phyloP scores from a whole-genome alignment of 2,797 vertebrate genomes.

The Gobionotothen gibberifrons region DNA sequence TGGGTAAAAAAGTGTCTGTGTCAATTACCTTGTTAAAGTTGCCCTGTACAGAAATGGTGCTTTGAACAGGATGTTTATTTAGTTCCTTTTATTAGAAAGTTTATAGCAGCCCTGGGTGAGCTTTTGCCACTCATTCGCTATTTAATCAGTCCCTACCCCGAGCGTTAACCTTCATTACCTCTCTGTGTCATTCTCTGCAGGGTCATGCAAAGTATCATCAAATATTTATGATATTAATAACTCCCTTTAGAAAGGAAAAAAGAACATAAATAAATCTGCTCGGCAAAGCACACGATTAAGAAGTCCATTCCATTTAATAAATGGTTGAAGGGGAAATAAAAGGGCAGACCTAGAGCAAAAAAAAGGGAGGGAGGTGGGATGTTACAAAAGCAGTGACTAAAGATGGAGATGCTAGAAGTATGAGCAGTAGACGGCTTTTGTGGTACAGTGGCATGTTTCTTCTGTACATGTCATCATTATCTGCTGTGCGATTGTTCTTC shows the following conservation, averaged over 20 bases:
- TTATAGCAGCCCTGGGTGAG: conserved; percentile 53
- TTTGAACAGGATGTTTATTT: conserved; percentile 60
- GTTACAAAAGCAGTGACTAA: background rate
- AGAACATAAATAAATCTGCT: conserved; percentile 79
- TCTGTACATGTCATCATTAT: conserved; percentile 37
- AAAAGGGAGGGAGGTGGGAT: background rate
- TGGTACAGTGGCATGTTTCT: conserved; percentile 27
- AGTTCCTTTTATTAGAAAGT: conserved; percentile 62
- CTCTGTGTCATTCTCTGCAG: conserved; percentile 69
- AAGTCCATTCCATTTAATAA: conserved; percentile 74
- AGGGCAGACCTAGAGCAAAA: conserved; percentile 43
- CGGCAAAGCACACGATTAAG: conserved; percentile 72
- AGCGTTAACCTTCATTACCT: conserved; percentile 77
- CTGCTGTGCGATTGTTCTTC: conserved; percentile 63
- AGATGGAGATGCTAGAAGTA: conserved; percentile 17
- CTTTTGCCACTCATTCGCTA: conserved; percentile 58
- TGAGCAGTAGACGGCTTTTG: conserved; percentile 49
- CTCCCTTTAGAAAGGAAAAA: conserved; percentile 75
- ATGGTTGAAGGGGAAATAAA: conserved; percentile 64
- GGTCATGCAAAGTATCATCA: conserved; percentile 81
- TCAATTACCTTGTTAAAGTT: conserved; percentile 58
- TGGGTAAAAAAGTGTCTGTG: conserved; percentile 27
- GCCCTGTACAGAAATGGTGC: conserved; percentile 29
- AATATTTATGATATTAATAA: conserved; percentile 86
- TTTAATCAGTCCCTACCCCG: conserved; percentile 72